Percentiles rank a stretch among this genome's conserved stretches.
Evolutionary conservation across 2,888 invertebrate species (phyloP).

Genomic region (Cephus pygmeus): DNA sequence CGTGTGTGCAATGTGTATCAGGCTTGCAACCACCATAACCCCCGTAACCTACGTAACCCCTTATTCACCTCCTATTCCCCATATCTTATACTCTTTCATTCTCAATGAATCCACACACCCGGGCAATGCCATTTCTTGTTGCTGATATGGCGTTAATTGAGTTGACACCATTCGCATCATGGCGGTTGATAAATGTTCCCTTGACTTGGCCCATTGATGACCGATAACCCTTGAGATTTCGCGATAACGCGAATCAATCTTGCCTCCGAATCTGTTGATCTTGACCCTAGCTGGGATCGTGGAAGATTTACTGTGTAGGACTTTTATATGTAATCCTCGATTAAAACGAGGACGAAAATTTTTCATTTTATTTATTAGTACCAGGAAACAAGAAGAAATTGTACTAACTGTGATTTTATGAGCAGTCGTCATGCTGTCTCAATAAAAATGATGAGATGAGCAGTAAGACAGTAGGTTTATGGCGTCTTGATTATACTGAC

Average conservation of each 20-base stretch:
- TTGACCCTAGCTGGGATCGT: background rate
- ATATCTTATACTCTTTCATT: background rate
- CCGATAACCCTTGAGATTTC: conserved; percentile 38
- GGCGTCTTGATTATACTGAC: conserved; percentile 42
- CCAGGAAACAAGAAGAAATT: background rate
- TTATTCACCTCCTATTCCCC: background rate
- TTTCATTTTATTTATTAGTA: background rate
- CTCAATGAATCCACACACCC: conserved; percentile 17
- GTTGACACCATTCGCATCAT: conserved; percentile 38
- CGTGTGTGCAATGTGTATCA: conserved; percentile 2
- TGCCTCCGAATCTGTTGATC: background rate
- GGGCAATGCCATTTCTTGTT: conserved; percentile 27
- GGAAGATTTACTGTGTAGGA: background rate
- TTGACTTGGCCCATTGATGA: conserved; percentile 34
- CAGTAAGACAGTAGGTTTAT: conserved; percentile 37
- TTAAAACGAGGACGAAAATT: background rate
- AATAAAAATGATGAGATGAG: conserved; percentile 27
- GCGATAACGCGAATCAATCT: conserved; percentile 2
- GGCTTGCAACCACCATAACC: background rate
- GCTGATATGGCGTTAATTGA: conserved; percentile 43
- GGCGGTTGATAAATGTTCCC: conserved; percentile 30
- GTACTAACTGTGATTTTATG: background rate
- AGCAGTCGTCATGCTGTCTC: conserved; percentile 26
- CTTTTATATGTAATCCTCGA: background rate
- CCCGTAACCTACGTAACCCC: background rate